Evolutionary conservation across 2,797 vertebrate genomes (phyloP).

Genomic region (Rhynchonycteris naso): DNA sequence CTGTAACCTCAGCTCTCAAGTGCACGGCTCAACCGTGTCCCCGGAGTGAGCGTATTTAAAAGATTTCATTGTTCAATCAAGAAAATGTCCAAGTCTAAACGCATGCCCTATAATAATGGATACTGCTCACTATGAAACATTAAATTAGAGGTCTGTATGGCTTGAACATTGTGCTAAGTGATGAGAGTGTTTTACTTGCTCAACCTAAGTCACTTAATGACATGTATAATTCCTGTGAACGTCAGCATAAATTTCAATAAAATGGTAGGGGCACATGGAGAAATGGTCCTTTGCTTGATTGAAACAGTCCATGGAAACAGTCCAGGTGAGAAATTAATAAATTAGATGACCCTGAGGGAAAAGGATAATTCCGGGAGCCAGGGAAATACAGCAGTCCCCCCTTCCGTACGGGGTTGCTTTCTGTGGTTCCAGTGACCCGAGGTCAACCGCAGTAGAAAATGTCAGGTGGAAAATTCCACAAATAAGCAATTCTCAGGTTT

Average conservation of each 20-base stretch:
- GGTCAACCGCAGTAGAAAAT: background rate
- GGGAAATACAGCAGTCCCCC: background rate
- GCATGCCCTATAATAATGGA: slow-evolving; percentile 1
- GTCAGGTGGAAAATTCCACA: background rate
- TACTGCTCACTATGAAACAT: background rate
- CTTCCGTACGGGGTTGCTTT: background rate
- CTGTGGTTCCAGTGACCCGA: background rate
- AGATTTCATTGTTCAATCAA: background rate
- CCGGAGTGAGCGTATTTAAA: background rate
- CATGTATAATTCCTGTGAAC: slow-evolving; percentile 11
- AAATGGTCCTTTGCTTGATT: background rate
- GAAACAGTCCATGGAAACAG: background rate
- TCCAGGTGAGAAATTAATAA: background rate
- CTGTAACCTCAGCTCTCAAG: background rate
- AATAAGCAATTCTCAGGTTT: background rate
- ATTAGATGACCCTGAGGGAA: background rate
- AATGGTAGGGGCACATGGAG: background rate
- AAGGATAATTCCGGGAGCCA: background rate
- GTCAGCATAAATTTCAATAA: slow-evolving; percentile 1
- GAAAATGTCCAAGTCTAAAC: slow-evolving; percentile 22
- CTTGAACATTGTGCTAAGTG: background rate
- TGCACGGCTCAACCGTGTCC: background rate
- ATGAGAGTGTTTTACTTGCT: slow-evolving; percentile 4
- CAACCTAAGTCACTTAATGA: slow-evolving; percentile 15
- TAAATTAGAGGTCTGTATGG: background rate